Conservation (phyloP, 2,797 vertebrate species). For the Parambassis ranga region DNA sequence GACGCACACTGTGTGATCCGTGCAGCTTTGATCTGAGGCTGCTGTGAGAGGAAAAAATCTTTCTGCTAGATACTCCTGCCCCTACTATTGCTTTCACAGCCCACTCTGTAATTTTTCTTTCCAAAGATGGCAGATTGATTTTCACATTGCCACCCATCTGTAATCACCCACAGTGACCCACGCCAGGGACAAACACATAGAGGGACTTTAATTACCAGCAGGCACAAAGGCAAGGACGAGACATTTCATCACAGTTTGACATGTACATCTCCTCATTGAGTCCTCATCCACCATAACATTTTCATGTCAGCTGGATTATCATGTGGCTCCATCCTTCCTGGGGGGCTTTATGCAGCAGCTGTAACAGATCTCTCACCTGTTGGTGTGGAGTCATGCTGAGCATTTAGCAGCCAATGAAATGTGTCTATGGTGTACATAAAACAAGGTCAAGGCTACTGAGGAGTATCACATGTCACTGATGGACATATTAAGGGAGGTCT, state of each 20-base stretch:
- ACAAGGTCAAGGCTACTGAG: conserved; percentile 1
- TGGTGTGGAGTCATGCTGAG: conserved; percentile 5
- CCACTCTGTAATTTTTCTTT: conserved; percentile 32
- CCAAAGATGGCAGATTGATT: conserved; percentile 51
- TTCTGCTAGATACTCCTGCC: neutral
- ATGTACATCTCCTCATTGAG: conserved; percentile 35
- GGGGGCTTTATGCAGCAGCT: conserved; percentile 20
- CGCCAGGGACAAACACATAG: conserved; percentile 10
- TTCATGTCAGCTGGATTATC: conserved; percentile 30
- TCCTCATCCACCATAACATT: conserved; percentile 13
- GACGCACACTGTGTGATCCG: neutral
- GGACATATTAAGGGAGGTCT: neutral
- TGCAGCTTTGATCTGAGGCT: conserved; percentile 27
- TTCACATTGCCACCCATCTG: conserved; percentile 15
- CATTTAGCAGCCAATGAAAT: neutral
- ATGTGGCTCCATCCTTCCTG: conserved; percentile 6
- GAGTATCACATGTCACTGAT: conserved; percentile 9
- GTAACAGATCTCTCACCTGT: conserved; percentile 61
- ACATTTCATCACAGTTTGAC: conserved; percentile 44
- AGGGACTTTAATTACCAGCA: conserved; percentile 49
- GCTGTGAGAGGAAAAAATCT: conserved; percentile 2
- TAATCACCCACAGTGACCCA: conserved; percentile 45
- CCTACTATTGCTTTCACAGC: conserved; percentile 19
- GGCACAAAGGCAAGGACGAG: conserved; percentile 43
- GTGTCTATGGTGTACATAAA: conserved; percentile 14